A percentile compares a stretch with the other conserved stretches of the same genome.
phyloP scores from a whole-genome alignment of 2,797 vertebrate species.

The Clangula hyemalis region DNA sequence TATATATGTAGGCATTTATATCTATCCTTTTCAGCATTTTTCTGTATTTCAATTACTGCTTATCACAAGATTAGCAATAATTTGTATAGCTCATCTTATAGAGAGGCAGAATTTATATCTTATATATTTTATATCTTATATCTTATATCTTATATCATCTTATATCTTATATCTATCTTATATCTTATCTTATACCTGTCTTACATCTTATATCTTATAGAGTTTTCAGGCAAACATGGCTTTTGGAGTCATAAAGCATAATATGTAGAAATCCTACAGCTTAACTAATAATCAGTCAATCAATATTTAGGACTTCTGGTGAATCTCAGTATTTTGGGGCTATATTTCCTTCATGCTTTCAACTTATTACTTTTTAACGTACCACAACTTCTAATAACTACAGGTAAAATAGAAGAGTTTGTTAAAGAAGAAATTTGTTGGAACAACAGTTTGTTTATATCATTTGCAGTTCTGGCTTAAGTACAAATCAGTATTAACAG shows the following conservation, averaged over 20 bases:
- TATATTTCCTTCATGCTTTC: background rate
- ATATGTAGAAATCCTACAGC: background rate
- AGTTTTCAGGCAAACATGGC: background rate
- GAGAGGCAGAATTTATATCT: background rate
- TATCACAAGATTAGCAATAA: background rate
- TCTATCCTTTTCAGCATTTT: background rate
- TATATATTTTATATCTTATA: no score
- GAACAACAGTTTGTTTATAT: slow-evolving; percentile 78
- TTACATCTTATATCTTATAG: no score
- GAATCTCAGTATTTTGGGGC: background rate
- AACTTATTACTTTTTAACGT: background rate
- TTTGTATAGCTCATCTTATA: background rate
- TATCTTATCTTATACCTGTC: no score
- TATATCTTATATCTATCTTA: no score
- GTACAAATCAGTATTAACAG: slow-evolving; percentile 76
- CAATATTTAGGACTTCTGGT: background rate
- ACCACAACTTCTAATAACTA: slow-evolving; percentile 15
- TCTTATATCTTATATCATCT: no score
- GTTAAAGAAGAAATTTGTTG: slow-evolving; percentile 66
- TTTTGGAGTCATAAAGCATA: background rate
- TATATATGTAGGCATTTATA: background rate
- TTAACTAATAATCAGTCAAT: background rate
- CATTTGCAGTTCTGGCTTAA: slow-evolving; percentile 76
- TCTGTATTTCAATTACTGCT: background rate
- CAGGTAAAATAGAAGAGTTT: slow-evolving; percentile 66